Conservation (phyloP, 2,797 vertebrate genomes). For the Rhynchonycteris naso region DNA sequence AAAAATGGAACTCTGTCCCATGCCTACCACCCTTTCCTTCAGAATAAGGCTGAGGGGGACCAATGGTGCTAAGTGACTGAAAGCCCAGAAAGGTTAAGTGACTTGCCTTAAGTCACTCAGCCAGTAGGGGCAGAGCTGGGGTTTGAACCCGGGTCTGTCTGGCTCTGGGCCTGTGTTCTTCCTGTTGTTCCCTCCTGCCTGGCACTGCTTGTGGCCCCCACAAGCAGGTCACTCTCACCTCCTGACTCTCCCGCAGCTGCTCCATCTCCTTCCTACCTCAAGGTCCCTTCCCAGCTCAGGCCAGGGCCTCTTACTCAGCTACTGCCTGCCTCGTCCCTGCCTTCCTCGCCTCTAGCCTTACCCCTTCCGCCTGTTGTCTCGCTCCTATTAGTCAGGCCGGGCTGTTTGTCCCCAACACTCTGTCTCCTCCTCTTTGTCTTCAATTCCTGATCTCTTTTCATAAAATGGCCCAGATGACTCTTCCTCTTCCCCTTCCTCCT, state of each 20-base stretch:
- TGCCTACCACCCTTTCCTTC: neutral
- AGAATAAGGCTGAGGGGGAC: neutral
- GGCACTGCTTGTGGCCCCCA: neutral
- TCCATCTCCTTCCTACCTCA: neutral
- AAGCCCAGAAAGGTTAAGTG: neutral
- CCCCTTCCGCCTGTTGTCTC: neutral
- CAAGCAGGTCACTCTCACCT: neutral
- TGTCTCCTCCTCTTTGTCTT: neutral
- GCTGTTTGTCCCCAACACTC: neutral
- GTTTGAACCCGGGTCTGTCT: neutral
- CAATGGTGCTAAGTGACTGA: no score
- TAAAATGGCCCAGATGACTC: neutral
- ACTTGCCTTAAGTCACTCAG: neutral
- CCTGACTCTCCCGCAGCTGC: neutral
- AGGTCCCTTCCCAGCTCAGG: neutral
- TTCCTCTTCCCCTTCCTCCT: neutral
- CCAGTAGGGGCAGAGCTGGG: neutral
- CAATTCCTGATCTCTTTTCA: neutral
- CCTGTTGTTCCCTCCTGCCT: neutral
- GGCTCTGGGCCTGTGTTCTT: neutral
- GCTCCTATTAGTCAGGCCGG: neutral
- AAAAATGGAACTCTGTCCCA: neutral
- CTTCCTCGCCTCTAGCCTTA: neutral
- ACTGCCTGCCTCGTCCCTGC: neutral
- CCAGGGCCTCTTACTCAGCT: neutral